Base-by-base conservation (phyloP, 1,140 invertebrate species). In the Parapsyche elsis region DNA sequence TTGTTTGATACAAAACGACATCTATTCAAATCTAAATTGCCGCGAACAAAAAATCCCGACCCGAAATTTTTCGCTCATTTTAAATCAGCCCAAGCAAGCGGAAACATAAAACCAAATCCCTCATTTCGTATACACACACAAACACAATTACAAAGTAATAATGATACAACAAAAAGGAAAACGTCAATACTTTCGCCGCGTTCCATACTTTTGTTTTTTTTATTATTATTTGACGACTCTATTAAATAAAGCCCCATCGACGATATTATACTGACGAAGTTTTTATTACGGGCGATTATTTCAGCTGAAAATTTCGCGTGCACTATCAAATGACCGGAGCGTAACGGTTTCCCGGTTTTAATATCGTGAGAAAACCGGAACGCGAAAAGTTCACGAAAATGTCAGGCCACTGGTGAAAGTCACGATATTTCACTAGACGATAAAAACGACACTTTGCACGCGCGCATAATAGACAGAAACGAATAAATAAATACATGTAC, bases 381-480 rank as follows among this genome's bases (percentile, higher is more conserved):
- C n/a, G n/a, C 71, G 44, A 21, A 75, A 75, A 75, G 73, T 75
- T 75, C 73, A 75, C 23, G 44, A 16, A 75, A 75, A 75, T 75
- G 73, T 75, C 73, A 75, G 16, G 53, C 1, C 24, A 24, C 53
- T 57, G 46, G 46, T 21, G 71, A 73, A 45, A 46, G 44, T n/a
- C 24, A 21, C 71, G 71, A 73, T 73, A 73, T 73, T 73, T 30
- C 53, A n/a, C 30, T 24, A 16, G 26, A 73, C 38, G 38, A 21
- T 46, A 73, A 73, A 73, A 49, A 10, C 14, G 38, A 46, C 19
- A 26, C 12, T 14, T 53, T 53, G 30, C 16, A 53, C 49, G 49
- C 49, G 49, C 16, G 45, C 5, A 46, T 7, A 46, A 46, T 46
- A 46, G 5, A 46, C 12, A 46, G 5, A 46, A 7, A 46, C 12